phyloP scores from a whole-genome alignment of 2,888 invertebrate species.

The Eristalinus sepulchralis region DNA sequence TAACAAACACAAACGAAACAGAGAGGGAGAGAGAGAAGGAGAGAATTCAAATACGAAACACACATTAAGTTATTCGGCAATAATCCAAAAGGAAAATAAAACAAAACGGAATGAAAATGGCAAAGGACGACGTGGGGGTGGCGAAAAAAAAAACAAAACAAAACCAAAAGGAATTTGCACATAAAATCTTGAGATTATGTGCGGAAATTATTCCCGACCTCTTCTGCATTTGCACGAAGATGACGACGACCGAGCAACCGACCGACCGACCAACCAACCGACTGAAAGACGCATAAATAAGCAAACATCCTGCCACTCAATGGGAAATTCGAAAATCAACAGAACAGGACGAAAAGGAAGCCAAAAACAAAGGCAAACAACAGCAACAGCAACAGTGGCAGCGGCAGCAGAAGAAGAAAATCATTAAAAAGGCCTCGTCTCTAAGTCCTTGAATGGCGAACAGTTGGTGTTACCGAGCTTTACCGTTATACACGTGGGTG shows the following conservation, averaged over 20 bases:
- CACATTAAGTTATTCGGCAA: conserved; percentile 55
- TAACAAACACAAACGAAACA: conserved; percentile 37
- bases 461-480: conserved; percentile 64
- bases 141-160: background rate
- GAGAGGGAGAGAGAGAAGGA: conserved; percentile 18
- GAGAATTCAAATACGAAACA: conserved; percentile 23
- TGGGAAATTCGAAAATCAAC: conserved; percentile 49
- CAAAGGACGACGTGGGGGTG: background rate
- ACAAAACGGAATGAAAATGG: background rate
- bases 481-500: conserved; percentile 15
- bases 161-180: conserved; percentile 20
- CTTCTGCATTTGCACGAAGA: background rate
- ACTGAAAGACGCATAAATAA: conserved; percentile 5
- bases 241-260: background rate
- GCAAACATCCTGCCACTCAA: conserved; percentile 4
- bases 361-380: background rate
- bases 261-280: background rate
- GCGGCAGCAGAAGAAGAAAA: background rate
- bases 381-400: background rate
- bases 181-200: conserved; percentile 35
- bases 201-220: conserved; percentile 30
- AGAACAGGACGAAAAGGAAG: background rate
- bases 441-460: conserved; percentile 50
- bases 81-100: conserved; percentile 36
- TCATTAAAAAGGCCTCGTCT: conserved; percentile 49